Evolutionary conservation across 2,113 vertebrate species (phyloP).

Genomic region (Gnathonemus echidnorhynchus): DNA sequence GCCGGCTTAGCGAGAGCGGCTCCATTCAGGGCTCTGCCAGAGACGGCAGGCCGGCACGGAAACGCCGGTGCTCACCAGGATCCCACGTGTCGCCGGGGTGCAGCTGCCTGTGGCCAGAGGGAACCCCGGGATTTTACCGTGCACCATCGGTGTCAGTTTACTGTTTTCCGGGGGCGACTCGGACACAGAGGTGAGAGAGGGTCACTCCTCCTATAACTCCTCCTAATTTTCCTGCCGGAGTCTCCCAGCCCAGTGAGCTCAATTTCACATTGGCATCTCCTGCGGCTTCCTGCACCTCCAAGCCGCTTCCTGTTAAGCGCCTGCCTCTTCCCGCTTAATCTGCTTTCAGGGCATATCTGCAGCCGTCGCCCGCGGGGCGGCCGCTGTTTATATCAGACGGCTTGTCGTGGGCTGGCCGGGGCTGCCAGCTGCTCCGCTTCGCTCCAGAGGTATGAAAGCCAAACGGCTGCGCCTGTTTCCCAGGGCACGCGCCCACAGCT

Average conservation of each 20-base stretch:
- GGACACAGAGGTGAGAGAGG: not conserved
- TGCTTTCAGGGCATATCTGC: not conserved
- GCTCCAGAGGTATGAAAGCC: not conserved
- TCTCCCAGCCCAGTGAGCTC: not conserved
- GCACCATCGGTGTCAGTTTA: not conserved
- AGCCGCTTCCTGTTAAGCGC: not conserved
- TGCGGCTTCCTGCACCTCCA: not conserved
- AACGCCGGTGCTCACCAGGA: slow-evolving; percentile 12
- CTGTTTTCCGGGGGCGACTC: not conserved
- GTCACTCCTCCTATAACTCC: not conserved
- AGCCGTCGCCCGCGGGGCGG: not conserved
- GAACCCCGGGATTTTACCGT: not conserved
- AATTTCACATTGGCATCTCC: not conserved
- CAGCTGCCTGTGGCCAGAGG: not conserved
- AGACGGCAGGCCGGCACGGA: slow-evolving; percentile 14
- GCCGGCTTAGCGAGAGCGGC: slow-evolving; percentile 38
- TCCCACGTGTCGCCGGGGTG: not conserved
- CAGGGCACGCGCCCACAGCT: not conserved
- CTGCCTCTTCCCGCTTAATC: not conserved
- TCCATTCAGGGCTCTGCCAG: slow-evolving; percentile 29
- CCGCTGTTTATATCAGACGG: not conserved
- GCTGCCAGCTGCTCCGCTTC: not conserved
- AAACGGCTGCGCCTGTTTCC: not conserved
- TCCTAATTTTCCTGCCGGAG: not conserved
- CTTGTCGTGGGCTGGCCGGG: not conserved